Evolutionary conservation across 2,888 invertebrate species (phyloP).

Genomic region (Andrena praecox): DNA sequence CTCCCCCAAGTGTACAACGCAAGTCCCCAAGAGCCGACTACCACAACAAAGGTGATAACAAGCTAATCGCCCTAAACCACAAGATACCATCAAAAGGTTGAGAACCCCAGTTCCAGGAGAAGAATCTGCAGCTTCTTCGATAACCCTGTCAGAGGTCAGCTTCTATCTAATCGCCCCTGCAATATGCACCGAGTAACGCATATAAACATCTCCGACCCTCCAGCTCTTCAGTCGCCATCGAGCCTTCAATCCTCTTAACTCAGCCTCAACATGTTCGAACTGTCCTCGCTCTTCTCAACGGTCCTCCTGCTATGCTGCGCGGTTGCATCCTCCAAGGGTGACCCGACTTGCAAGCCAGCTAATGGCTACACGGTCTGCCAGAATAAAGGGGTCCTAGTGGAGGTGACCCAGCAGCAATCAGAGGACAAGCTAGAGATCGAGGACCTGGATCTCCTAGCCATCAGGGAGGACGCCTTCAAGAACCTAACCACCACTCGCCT

Average conservation of each 20-base stretch:
- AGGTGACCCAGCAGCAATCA: slow-evolving; percentile 50
- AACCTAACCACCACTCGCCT: slow-evolving; percentile 52
- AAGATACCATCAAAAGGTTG: neutral
- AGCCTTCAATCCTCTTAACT: neutral
- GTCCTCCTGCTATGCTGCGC: neutral
- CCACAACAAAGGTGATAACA: too few relatives aligned
- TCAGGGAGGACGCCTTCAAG: slow-evolving; percentile 63
- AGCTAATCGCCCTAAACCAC: too few relatives aligned
- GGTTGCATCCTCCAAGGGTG: neutral
- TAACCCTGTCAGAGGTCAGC: slow-evolving; percentile 37
- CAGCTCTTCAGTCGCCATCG: slow-evolving; percentile 1
- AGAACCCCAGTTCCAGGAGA: neutral
- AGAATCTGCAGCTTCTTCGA: neutral
- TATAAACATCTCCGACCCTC: neutral
- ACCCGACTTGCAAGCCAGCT: slow-evolving; percentile 35
- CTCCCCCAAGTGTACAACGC: too few relatives aligned
- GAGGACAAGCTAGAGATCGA: slow-evolving; percentile 47
- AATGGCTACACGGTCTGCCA: slow-evolving; percentile 61
- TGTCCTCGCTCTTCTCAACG: neutral
- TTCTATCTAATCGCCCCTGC: neutral
- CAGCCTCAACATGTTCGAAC: neutral
- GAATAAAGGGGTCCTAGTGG: slow-evolving; percentile 49
- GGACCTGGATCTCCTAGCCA: slow-evolving; percentile 62
- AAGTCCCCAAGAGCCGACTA: too few relatives aligned
- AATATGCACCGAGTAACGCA: slow-evolving; percentile 5